phyloP scores from a whole-genome alignment of 2,113 vertebrate genomes.

The Notarius lentiginosus region DNA sequence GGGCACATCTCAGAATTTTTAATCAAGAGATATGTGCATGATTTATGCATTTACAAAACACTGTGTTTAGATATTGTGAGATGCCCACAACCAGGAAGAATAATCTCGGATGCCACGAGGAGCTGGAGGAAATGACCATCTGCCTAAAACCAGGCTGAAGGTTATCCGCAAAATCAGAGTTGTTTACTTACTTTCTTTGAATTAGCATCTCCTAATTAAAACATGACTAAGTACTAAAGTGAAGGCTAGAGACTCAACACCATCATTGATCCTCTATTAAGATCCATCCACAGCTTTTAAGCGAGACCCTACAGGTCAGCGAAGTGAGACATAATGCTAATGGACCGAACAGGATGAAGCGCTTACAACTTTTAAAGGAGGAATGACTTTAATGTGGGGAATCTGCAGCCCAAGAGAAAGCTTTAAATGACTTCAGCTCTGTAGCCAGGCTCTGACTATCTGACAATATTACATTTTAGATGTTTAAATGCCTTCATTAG shows the following conservation, averaged over 20 bases:
- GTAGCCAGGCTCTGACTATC: neutral
- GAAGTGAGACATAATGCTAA: conserved; percentile 1
- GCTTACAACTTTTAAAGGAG: neutral
- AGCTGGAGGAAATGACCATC: neutral
- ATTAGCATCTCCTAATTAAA: conserved; percentile 15
- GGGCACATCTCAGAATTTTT: neutral
- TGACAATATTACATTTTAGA: neutral
- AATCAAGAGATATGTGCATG: neutral
- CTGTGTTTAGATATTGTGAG: neutral
- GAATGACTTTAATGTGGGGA: neutral
- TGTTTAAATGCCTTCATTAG: conserved; percentile 5
- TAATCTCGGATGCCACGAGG: neutral
- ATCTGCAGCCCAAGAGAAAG: neutral
- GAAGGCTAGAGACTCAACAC: neutral
- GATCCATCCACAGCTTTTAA: conserved; percentile 12
- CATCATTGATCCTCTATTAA: conserved; percentile 15
- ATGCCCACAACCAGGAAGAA: neutral
- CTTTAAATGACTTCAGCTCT: neutral
- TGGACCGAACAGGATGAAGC: neutral
- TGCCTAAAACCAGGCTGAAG: neutral
- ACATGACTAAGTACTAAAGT: neutral
- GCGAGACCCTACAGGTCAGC: conserved; percentile 3
- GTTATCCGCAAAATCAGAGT: neutral
- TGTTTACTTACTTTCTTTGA: conserved; percentile 1
- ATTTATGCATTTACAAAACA: neutral